Evolutionary conservation across 2,888 invertebrate species (phyloP).

Genomic region (Adineta ricciae): DNA sequence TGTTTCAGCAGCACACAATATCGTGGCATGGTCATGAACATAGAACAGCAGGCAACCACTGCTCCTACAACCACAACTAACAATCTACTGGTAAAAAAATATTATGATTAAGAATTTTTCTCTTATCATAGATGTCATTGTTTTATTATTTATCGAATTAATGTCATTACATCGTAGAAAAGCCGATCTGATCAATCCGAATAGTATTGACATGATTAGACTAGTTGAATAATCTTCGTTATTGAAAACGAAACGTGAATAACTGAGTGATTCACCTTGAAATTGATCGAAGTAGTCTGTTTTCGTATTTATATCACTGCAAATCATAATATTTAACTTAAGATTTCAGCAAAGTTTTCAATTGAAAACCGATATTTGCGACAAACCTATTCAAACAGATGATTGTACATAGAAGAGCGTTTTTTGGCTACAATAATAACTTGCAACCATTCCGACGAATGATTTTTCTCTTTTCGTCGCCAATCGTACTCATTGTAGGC

Average conservation of each 20-base stretch:
- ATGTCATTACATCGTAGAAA: not conserved
- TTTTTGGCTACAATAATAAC: not conserved
- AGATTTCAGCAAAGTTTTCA: not conserved
- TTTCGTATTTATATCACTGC: not conserved
- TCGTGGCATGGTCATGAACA: not conserved
- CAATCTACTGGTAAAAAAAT: not conserved
- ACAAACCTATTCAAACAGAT: not conserved
- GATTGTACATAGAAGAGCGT: not conserved
- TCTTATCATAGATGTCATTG: not conserved
- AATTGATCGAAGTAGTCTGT: not conserved
- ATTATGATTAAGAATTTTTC: not conserved
- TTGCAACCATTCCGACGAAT: too few species aligned
- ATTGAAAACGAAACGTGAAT: too few species aligned
- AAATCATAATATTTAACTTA: not conserved
- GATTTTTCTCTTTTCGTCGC: too few species aligned
- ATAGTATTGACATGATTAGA: too few species aligned
- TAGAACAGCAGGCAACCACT: slow-evolving; percentile 2
- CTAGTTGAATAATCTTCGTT: too few species aligned
- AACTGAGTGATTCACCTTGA: not conserved
- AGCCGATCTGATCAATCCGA: too few species aligned
- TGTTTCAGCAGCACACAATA: not conserved
- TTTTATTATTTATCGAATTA: not conserved
- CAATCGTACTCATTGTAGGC: too few species aligned
- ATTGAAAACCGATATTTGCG: not conserved
- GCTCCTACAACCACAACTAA: not conserved